Base-by-base conservation (phyloP, 2,797 vertebrate genomes). In the Tangara arthus region DNA sequence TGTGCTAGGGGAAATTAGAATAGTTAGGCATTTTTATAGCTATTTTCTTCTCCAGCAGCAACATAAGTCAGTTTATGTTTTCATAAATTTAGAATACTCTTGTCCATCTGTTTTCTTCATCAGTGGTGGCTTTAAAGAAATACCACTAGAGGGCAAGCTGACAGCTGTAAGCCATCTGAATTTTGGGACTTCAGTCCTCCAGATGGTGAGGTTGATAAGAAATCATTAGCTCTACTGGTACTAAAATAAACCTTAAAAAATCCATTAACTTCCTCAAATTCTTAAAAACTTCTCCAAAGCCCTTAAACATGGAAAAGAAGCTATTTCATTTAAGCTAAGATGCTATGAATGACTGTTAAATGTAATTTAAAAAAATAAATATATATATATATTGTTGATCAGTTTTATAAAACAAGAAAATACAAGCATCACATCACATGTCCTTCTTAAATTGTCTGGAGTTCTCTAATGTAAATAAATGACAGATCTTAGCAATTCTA, bases 121-220 rank as follows among this genome's bases (percentile, higher is more conserved):
- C 63, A n/a, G 22, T 2, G 0, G 19, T 72, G 65, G 47, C 85
- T 91, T 85, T 91, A 82, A 83, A 75, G 72, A 69, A 89, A 60
- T 83, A 47, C 91, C 93, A 87, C 89, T 92, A 94, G 95, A 95
- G 91, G 84, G 84, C 84, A 84, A 92, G 35, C 86, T 84, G 73
- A 69, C 89, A 91, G 61, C 78, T 97, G 59, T 77, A 70, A 79
- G 24, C 68, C 12, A 10, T 65, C 52, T 77, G 56, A 82, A 64
- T 80, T 83, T 83, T 55, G 57, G 37, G 39, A 42, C 32, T 81
- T 78, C 11, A 24, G 34, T 70, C 32, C 42, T 89, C 61, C 65
- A 69, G 55, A n/a, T 82, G 16, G 63, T 73, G 72, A 82, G 26
- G 27, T 55, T 65, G 56, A 44, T 65, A 66, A 87, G 53, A 92